Base-by-base conservation (phyloP, 2,113 vertebrate genomes). In the Pelodiscus sinensis region DNA sequence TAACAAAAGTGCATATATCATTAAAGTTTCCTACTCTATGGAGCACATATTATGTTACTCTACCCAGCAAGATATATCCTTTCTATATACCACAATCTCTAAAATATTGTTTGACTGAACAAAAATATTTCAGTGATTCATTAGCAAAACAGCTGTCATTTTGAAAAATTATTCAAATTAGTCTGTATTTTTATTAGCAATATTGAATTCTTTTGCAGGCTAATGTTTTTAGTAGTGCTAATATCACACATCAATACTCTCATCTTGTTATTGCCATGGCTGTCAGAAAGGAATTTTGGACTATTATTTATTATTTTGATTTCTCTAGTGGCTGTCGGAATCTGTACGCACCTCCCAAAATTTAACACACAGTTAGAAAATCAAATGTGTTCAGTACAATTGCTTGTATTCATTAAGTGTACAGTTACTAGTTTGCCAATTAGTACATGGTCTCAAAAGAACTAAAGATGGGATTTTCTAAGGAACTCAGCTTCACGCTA, bases 1-100 rank as follows among this genome's bases (percentile, higher is more conserved):
- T 98, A 98, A 98, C 97, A 98, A 97, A 98, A 97, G 94, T 93
- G 95, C 97, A 98, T 98, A 97, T 98, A 98, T 98, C 98, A 98
- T 97, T 97, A 95, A 97, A 97, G 97, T 98, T 98, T 98, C 97
- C 91, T 98, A 68, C 97, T 97, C 96, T 95, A 93, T 92, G 94
- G 93, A 96, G 95, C 96, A 96, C 94, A 91, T 97, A 98, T 98
- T 96, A 95, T 93, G 94, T 98, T 98, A 97, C 97, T 65, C 73
- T 95, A 94, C 98, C 97, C 98, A 98, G 98, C 97, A 97, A 98
- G 98, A 95, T 93, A 97, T 97, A 98, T 98, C 97, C 97, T 98
- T 97, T 97, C 95, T 96, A 87, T 88, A 96, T 96, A 97, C 94
- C 97, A 97, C 96, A 98, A 97, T 97, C 97, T 98, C 98, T 98